These are phyloP conservation scores for Torymus auratus DNA, from an alignment of 2,888 invertebrate genomes.

Conservation along the genomic window DNA sequence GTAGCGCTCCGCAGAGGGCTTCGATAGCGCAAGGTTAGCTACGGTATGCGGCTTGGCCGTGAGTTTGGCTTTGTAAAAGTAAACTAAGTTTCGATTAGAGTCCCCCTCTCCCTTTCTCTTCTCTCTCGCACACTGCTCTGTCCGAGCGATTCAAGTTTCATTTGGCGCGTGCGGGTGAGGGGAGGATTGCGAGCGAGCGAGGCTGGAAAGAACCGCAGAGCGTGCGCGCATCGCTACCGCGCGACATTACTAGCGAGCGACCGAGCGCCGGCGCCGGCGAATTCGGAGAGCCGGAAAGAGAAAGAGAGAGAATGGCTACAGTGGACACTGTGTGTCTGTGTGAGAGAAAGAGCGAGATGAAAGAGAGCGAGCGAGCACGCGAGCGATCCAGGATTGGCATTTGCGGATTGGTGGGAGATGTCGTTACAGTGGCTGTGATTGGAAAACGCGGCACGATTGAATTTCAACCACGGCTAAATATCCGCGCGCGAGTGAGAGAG, in stretches of 20 bases:
- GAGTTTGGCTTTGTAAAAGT: conserved; percentile 58
- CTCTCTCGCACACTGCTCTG: neutral
- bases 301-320: conserved; percentile 5
- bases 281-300: conserved; percentile 38
- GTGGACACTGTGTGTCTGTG: conserved; percentile 31
- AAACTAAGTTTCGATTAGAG: conserved; percentile 63
- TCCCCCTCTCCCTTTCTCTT: conserved; percentile 31
- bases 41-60: conserved; percentile 10
- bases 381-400: conserved; percentile 50
- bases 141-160: conserved; percentile 50
- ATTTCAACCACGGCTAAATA: conserved; percentile 58
- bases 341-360: conserved; percentile 31
- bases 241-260: neutral
- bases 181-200: too few relatives aligned
- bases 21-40: conserved; percentile 19
- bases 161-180: conserved; percentile 22
- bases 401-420: conserved; percentile 50
- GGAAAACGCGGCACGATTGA: conserved; percentile 60
- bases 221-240: neutral
- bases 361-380: conserved; percentile 14
- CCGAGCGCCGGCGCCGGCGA: neutral
- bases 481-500: conserved; percentile 21
- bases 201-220: conserved; percentile 46
- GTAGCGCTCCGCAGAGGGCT: neutral
- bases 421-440: conserved; percentile 57